Percentiles rank a stretch among this genome's conserved stretches.
Evolutionary conservation across 2,113 vertebrate genomes (phyloP).

Genomic region (Cyphomyrus plagiostoma): DNA sequence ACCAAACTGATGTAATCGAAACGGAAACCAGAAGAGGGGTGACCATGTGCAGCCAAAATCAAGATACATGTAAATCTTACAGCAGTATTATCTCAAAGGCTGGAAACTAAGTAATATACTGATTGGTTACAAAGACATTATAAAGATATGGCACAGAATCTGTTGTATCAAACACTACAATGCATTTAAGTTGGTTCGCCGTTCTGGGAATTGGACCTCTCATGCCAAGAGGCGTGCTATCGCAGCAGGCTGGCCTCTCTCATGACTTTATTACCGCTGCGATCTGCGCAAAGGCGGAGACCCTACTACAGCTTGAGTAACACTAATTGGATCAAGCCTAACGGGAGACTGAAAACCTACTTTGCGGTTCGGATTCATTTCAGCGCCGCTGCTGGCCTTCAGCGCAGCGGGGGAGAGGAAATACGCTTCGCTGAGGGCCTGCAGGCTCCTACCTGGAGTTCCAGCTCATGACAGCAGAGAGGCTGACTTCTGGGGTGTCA

Average conservation of each 20-base stretch:
- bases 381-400: neutral
- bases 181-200: neutral
- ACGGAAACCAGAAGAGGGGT: neutral
- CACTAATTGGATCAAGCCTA: slow-evolving; percentile 33
- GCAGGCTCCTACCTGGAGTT: neutral
- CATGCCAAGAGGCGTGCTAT: neutral
- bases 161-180: neutral
- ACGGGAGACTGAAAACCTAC: slow-evolving; percentile 29
- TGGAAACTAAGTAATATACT: neutral
- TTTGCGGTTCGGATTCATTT: slow-evolving; percentile 24
- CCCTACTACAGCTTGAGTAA: slow-evolving; percentile 16
- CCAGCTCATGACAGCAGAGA: neutral
- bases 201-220: neutral
- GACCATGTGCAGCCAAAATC: neutral
- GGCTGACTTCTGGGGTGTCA: neutral
- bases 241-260: neutral
- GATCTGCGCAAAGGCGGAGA: neutral
- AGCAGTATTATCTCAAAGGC: neutral
- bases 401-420: neutral
- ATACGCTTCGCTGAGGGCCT: neutral
- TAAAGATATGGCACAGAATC: neutral
- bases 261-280: slow-evolving; percentile 7
- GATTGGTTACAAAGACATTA: neutral
- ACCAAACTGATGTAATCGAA: neutral
- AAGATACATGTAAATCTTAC: neutral